A percentile compares a stretch with the other conserved stretches of the same genome.
These are phyloP conservation scores for Urechis unicinctus DNA, from an alignment of 2,888 invertebrate species.

Conservation along the genomic window DNA sequence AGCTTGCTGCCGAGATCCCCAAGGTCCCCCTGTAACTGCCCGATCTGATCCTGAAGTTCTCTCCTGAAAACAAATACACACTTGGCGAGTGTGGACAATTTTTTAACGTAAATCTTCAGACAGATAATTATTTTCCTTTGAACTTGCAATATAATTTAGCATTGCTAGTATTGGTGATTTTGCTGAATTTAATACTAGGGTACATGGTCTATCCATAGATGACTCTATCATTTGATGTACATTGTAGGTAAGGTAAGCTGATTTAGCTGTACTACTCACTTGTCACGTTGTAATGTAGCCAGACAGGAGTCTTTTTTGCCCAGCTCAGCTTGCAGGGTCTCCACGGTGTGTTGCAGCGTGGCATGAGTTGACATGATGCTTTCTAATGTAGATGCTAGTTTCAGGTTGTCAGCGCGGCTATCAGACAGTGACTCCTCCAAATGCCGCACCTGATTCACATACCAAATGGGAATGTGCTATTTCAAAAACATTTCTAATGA, in stretches of 20 bases:
- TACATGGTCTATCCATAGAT: too few species aligned
- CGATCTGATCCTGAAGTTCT: constrained; percentile 10
- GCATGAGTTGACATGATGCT: constrained; percentile 42
- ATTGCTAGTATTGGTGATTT: too few species aligned
- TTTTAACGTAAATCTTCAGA: too few species aligned
- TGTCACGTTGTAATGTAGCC: too few species aligned
- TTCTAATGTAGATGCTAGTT: constrained; percentile 38
- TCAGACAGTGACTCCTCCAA: constrained; percentile 36
- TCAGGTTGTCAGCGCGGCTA: constrained; percentile 39
- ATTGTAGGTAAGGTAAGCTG: too few species aligned
- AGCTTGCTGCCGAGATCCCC: constrained; percentile 3
- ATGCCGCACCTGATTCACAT: not conserved
- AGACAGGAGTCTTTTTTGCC: constrained; percentile 38
- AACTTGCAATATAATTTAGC: too few species aligned
- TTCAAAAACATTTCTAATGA: not conserved
- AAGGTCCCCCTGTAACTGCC: constrained; percentile 7
- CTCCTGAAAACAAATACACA: too few species aligned
- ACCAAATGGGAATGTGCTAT: not conserved
- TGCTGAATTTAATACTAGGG: too few species aligned
- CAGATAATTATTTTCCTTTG: too few species aligned
- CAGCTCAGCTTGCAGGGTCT: constrained; percentile 35
- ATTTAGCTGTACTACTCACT: too few species aligned
- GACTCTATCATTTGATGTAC: too few species aligned
- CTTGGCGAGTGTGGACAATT: too few species aligned
- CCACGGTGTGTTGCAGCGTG: constrained; percentile 38